Conservation (phyloP, 2,888 invertebrate genomes). For the Sialis fuliginosa region DNA sequence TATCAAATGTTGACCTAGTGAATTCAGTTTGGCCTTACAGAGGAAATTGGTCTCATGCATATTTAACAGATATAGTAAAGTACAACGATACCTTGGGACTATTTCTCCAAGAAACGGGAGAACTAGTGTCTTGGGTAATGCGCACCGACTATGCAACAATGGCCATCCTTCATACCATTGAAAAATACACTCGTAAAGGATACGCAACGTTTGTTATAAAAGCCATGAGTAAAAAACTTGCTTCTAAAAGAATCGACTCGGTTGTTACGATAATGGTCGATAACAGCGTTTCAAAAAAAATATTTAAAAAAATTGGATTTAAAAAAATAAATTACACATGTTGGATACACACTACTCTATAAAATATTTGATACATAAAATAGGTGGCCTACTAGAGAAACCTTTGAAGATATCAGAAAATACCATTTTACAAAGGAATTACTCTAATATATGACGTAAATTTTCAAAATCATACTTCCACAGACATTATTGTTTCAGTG, state of each 20-base stretch:
- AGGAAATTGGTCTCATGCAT: slow-evolving; percentile 11
- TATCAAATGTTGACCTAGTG: slow-evolving; percentile 12
- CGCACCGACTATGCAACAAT: slow-evolving; percentile 14
- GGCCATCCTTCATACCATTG: slow-evolving; percentile 14
- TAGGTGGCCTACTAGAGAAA: too few species aligned
- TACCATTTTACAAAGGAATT: too few species aligned
- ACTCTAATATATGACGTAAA: too few species aligned
- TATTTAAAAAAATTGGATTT: slow-evolving; percentile 11
- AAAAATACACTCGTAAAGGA: slow-evolving; percentile 14
- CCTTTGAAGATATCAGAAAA: too few species aligned
- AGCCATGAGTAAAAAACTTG: slow-evolving; percentile 13
- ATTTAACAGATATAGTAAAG: slow-evolving; percentile 10
- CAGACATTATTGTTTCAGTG: slow-evolving; percentile 7
- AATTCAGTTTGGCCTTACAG: slow-evolving; percentile 14
- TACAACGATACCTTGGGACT: slow-evolving; percentile 15
- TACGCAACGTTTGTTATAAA: slow-evolving; percentile 15
- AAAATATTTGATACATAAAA: background rate
- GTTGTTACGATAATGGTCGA: slow-evolving; percentile 11
- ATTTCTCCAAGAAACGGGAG: slow-evolving; percentile 12
- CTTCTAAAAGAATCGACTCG: slow-evolving; percentile 11
- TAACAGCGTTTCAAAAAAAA: slow-evolving; percentile 12
- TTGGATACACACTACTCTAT: background rate
- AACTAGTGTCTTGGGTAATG: slow-evolving; percentile 16
- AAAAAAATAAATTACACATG: background rate
- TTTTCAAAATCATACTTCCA: background rate